Percentiles rank a stretch among this genome's conserved stretches.
phyloP scores from a whole-genome alignment of 2,888 invertebrate species.

The Caenorhabditis becei region DNA sequence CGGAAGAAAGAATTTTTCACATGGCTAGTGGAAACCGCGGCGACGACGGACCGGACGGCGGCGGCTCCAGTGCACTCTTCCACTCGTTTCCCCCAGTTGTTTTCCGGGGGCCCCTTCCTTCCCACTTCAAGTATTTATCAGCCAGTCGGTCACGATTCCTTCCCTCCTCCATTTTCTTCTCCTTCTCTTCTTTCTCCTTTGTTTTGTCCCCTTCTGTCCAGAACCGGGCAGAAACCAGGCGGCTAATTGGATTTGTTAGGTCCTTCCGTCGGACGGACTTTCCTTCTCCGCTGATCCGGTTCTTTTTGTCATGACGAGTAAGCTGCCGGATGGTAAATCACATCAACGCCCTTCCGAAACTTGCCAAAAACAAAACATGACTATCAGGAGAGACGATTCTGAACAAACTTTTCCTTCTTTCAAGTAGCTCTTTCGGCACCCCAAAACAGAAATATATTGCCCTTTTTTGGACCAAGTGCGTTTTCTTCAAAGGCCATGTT shows the following conservation, averaged over 20 bases:
- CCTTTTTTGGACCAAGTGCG: too few species aligned
- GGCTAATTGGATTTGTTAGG: constrained; percentile 58
- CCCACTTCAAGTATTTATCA: constrained; percentile 37
- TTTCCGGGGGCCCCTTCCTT: not conserved
- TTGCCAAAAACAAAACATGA: constrained; percentile 4
- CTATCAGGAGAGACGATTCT: not conserved
- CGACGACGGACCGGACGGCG: constrained; percentile 16
- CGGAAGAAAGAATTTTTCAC: constrained; percentile 41
- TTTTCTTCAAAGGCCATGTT: too few species aligned
- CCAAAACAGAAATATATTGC: not conserved
- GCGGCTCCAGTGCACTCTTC: constrained; percentile 25
- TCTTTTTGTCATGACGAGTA: constrained; percentile 21
- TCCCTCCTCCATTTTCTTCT: not conserved
- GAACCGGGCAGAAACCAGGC: constrained; percentile 48
- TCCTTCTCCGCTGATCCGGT: constrained; percentile 37
- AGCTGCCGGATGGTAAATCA: constrained; percentile 40
- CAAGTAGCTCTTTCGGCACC: too few species aligned
- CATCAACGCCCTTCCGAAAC: constrained; percentile 22
- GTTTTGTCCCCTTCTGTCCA: constrained; percentile 53
- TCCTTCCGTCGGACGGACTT: constrained; percentile 36
- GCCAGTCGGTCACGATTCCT: not conserved
- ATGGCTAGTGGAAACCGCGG: constrained; percentile 5
- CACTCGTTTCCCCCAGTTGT: constrained; percentile 7
- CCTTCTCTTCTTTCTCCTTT: constrained; percentile 8
- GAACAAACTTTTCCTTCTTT: too few species aligned